Percentiles rank a stretch among this genome's conserved stretches.
Conservation (phyloP, 1,140 invertebrate species). For the Lepidurus packardi region DNA sequence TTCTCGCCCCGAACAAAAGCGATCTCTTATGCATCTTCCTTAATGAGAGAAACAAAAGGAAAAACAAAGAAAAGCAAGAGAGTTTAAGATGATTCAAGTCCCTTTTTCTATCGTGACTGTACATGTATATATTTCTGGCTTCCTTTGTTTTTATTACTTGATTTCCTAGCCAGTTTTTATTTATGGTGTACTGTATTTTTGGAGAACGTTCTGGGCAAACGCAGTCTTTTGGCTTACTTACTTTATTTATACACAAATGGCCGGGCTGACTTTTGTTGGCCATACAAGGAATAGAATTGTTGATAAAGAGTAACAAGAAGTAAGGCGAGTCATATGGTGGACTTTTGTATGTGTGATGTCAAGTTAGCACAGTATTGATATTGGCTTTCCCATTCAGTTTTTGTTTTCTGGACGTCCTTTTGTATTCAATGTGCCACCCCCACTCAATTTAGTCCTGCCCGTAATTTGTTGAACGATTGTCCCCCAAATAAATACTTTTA, state of each 20-base stretch:
- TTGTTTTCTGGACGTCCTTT: neutral
- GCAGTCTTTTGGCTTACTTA: neutral
- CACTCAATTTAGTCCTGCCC: conserved; percentile 21
- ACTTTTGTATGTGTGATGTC: conserved; percentile 13
- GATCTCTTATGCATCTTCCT: conserved; percentile 11
- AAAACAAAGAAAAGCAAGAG: neutral
- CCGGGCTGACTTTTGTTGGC: neutral
- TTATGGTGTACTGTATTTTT: neutral
- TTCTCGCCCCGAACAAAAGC: neutral
- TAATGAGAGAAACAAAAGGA: too few species aligned
- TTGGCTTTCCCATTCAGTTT: neutral
- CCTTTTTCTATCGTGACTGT: conserved; percentile 8
- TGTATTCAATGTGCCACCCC: neutral
- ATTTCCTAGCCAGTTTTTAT: conserved; percentile 9
- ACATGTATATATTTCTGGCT: neutral
- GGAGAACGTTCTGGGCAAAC: neutral
- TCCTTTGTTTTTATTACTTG: neutral
- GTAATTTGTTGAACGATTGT: conserved; percentile 5
- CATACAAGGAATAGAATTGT: neutral
- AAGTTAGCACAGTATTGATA: conserved; percentile 12
- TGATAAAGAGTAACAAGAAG: neutral
- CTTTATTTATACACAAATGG: neutral
- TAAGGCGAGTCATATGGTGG: conserved; percentile 16
- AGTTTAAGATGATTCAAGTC: conserved; percentile 2
- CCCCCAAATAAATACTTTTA: conserved; percentile 18